Evolutionary conservation across 2,113 vertebrate species (phyloP).

Genomic region (Lepus timidus): DNA sequence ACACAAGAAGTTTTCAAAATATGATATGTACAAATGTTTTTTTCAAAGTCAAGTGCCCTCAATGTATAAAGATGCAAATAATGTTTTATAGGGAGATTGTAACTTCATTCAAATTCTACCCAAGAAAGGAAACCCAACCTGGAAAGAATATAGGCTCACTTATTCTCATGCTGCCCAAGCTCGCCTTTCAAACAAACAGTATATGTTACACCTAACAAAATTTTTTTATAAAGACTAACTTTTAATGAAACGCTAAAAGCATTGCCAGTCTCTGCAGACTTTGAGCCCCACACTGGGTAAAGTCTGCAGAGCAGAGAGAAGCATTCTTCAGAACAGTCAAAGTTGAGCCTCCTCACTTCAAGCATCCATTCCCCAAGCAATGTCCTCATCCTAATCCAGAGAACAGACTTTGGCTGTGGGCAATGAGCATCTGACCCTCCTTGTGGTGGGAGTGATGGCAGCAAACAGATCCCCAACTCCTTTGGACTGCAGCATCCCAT

Average conservation of each 20-base stretch:
- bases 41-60: neutral
- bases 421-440: neutral
- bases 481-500: rapidly evolving
- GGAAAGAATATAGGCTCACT: constrained; percentile 25
- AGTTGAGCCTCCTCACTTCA: neutral
- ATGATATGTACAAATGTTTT: neutral
- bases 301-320: constrained; percentile 54
- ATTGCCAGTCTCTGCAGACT: constrained; percentile 42
- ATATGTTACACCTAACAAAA: constrained; percentile 79
- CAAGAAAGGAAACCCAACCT: constrained; percentile 8
- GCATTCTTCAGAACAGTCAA: neutral
- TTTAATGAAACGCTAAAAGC: constrained; percentile 85
- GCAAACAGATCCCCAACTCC: neutral
- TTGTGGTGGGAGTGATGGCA: neutral
- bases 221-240: constrained; percentile 79
- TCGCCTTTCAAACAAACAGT: constrained; percentile 82
- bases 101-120: neutral
- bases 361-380: neutral
- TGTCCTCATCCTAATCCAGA: neutral
- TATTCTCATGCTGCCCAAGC: constrained; percentile 65
- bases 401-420: neutral
- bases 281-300: neutral
- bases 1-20: neutral
- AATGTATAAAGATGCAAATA: neutral
- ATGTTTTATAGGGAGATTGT: neutral